A percentile compares a stretch with the other conserved stretches of the same genome.
These are phyloP conservation scores for Microcebus murinus DNA, from an alignment of 2,113 vertebrate species.

Conservation along the genomic window DNA sequence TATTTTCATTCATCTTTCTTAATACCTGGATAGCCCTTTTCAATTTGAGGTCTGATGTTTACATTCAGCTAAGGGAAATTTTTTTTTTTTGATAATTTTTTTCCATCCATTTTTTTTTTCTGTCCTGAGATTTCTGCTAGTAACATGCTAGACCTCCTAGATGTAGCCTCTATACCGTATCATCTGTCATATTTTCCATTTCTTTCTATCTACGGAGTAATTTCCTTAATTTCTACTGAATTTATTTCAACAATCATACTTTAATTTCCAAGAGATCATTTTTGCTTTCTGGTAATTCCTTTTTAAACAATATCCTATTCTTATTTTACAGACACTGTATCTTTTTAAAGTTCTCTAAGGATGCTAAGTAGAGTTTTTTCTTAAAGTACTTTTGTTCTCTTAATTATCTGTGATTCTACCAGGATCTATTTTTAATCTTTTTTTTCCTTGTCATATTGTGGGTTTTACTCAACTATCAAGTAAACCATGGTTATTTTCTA, in stretches of 20 bases:
- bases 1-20: neutral
- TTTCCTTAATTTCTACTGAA: neutral
- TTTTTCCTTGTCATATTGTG: neutral
- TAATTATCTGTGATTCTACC: neutral
- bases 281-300: neutral
- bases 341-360: neutral
- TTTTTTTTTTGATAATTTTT: neutral
- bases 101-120: neutral
- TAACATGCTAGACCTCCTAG: neutral
- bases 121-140: neutral
- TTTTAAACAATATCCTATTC: neutral
- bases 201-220: neutral
- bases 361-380: neutral
- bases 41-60: neutral
- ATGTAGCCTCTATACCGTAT: neutral
- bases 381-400: neutral
- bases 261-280: neutral
- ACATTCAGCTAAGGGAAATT: neutral
- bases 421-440: neutral
- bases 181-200: neutral
- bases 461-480: neutral
- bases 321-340: neutral
- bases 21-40: neutral
- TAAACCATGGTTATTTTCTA: neutral
- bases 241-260: neutral